Percentiles rank a stretch among this genome's conserved stretches.
These are phyloP conservation scores for Hystrix cristata DNA, from an alignment of 2,113 vertebrate genomes.

Conservation along the genomic window DNA sequence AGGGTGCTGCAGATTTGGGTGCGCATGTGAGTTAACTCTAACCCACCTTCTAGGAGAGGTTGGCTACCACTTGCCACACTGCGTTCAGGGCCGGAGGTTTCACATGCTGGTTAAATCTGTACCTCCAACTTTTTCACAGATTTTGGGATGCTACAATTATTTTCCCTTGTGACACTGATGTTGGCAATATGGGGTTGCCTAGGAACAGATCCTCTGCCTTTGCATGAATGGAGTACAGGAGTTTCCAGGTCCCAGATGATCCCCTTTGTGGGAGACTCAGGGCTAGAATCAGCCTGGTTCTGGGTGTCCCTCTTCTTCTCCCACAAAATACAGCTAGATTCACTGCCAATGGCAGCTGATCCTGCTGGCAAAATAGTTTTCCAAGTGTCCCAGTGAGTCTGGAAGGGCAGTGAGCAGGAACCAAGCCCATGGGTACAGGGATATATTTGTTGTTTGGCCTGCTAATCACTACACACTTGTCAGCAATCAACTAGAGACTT, in stretches of 20 bases:
- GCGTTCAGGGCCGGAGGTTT: background rate
- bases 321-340: background rate
- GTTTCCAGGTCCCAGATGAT: background rate
- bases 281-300: background rate
- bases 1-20: background rate
- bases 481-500: background rate
- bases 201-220: background rate
- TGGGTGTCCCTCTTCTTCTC: background rate
- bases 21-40: background rate
- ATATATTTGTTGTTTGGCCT: background rate
- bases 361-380: background rate
- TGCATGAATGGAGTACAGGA: fast-evolving
- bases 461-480: background rate
- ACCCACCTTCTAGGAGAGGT: background rate
- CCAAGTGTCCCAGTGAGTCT: background rate
- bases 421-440: background rate
- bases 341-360: background rate
- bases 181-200: background rate
- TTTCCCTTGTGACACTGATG: no score
- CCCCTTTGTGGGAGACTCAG: no score
- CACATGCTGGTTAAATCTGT: background rate
- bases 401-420: background rate
- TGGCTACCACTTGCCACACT: background rate
- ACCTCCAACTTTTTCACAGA: background rate
- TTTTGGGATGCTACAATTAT: background rate